phyloP scores from a whole-genome alignment of 2,888 invertebrate genomes.

The Oasisia sp. region DNA sequence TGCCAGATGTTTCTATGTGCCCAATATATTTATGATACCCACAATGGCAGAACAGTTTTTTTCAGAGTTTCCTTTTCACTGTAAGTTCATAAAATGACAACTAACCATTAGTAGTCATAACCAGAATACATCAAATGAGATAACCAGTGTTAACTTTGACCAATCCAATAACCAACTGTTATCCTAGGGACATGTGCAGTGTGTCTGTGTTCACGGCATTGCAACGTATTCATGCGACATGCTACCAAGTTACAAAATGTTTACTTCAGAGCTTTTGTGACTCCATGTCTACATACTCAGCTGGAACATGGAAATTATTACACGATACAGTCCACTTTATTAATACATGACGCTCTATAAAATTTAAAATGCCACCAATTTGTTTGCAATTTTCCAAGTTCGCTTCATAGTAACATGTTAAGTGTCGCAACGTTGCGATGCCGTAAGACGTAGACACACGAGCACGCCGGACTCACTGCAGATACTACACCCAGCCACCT shows the following conservation, averaged over 20 bases:
- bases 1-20: neutral
- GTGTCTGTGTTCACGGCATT: neutral
- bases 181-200: neutral
- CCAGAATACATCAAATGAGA: neutral
- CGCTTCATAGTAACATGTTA: neutral
- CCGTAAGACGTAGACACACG: neutral
- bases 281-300: neutral
- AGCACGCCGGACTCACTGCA: neutral
- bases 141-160: conserved; percentile 6
- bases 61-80: neutral
- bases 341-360: too few relatives aligned
- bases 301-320: neutral
- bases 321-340: neutral
- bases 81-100: neutral
- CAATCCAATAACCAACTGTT: neutral
- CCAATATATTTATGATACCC: neutral
- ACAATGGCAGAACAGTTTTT: neutral
- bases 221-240: neutral
- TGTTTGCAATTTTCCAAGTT: neutral
- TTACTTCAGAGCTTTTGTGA: neutral
- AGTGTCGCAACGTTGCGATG: neutral
- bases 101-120: neutral
- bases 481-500: conserved; percentile 10
- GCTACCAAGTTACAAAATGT: neutral
- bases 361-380: too few relatives aligned